Base-by-base conservation (phyloP, 1,140 invertebrate species). In the Trichomalopsis sarcophagae region DNA sequence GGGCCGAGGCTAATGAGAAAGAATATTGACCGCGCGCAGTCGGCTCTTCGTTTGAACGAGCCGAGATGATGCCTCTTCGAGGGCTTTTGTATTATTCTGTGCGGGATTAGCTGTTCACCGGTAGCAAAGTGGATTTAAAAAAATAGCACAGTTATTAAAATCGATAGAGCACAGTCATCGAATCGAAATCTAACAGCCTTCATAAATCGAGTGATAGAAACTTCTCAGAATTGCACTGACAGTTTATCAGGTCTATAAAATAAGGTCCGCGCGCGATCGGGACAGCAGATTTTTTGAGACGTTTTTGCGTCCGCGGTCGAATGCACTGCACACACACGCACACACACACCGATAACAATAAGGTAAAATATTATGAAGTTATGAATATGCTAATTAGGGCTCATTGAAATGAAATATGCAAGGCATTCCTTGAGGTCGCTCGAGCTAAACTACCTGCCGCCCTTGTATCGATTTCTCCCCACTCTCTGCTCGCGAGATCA, bases 1-100 rank as follows among this genome's bases (percentile, higher is more conserved):
- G 81, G 85, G 74, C 21, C 13, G 47, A 14, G 82, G 23, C 87
- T 90, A 89, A 90, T 89, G 88, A 90, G 87, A 87, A 82, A 27
- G 76, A 73, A 87, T 86, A 89, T 87, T 87, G 86, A 82, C 85
- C 74, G 6, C 47, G 71, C 6, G 71, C 6, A 9, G 17, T 68
- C 78, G 73, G 73, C 33, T 68, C 47, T 75, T 40, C 78, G 82
- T 82, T 86, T 86, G 68, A 66, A 68, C 10, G 71, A 23, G 27
- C 47, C 80, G 27, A 74, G 71, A 81, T n/a, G 30, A n/a, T 81
- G 44, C 44, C 27, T 62, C 80, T 55, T 77, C 23, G 44, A 17
- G n/a, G 4, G 47, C 23, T 7, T 30, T 4, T 44, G 40, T 44
- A 44, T 44, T n/a, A 62, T 62, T 62, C 21, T 50, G 2, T 62